phyloP scores from a whole-genome alignment of 2,797 vertebrate genomes.

The Hylomyscus alleni region DNA sequence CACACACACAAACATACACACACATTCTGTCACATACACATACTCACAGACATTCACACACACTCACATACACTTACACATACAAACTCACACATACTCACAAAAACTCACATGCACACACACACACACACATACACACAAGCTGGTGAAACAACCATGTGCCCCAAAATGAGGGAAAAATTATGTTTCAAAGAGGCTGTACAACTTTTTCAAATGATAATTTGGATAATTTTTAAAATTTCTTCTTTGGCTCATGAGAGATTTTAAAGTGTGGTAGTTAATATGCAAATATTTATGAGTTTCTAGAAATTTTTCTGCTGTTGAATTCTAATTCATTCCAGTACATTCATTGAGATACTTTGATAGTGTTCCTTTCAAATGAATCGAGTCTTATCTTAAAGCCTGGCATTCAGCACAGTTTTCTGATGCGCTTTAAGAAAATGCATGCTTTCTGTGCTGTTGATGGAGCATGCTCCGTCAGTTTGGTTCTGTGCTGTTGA shows the following conservation, averaged over 20 bases:
- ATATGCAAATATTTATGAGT: neutral
- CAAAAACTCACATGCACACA: neutral
- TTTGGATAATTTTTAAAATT: neutral
- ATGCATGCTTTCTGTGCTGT: neutral
- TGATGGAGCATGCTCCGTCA: neutral
- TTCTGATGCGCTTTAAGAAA: neutral
- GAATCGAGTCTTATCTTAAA: neutral
- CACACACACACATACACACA: neutral
- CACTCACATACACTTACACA: no score
- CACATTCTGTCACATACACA: no score
- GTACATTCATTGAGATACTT: neutral
- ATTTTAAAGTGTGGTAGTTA: neutral
- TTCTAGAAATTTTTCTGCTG: neutral
- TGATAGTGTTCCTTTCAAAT: neutral
- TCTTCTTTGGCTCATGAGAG: neutral
- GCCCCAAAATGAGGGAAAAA: neutral
- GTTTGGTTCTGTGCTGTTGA: neutral
- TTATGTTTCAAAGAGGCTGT: neutral
- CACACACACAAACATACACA: no score
- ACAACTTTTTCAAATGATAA: neutral
- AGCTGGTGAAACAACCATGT: neutral
- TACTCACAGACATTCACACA: no score
- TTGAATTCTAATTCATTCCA: conserved; percentile 21
- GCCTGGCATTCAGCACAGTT: neutral
- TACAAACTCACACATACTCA: no score